Evolutionary conservation across 2,797 vertebrate species (phyloP).

Genomic region (Sardinella longiceps): DNA sequence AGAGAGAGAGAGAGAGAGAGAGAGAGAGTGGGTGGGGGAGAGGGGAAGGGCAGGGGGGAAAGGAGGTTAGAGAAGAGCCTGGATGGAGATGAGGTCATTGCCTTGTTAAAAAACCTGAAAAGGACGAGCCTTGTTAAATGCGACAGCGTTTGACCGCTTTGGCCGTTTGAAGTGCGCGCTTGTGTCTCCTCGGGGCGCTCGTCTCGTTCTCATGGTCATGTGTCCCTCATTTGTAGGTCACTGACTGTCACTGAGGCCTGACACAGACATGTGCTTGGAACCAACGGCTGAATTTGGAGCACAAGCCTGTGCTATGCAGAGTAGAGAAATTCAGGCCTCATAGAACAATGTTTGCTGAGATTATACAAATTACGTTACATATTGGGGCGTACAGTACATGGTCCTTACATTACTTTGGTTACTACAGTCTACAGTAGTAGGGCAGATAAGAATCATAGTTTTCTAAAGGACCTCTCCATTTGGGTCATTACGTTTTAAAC

Average conservation of each 20-base stretch:
- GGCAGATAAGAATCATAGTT: too few species aligned
- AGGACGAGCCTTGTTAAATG: conserved; percentile 53
- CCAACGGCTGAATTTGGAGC: neutral
- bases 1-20: conserved; percentile 9
- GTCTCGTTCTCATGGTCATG: conserved; percentile 13
- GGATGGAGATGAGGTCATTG: conserved; percentile 33
- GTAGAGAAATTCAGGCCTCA: neutral
- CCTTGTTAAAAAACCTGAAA: conserved; percentile 56
- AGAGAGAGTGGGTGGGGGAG: conserved; percentile 36
- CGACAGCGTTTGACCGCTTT: conserved; percentile 41
- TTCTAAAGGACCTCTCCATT: too few species aligned
- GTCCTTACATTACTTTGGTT: too few species aligned
- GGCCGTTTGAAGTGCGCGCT: conserved; percentile 26
- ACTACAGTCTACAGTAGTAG: too few species aligned
- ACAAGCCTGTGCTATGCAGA: neutral
- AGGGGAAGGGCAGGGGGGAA: neutral
- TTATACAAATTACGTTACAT: too few species aligned
- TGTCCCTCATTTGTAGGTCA: conserved; percentile 14
- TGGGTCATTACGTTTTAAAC: too few species aligned
- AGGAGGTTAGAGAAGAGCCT: neutral
- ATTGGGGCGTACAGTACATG: too few species aligned
- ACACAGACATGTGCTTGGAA: neutral
- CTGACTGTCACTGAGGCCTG: neutral
- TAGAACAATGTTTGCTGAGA: too few species aligned
- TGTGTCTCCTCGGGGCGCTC: neutral